Evolutionary conservation across 2,888 invertebrate genomes (phyloP), one percentile per base, ranked within the genome.

Genomic region (Drosophila pseudotalamancana): DNA sequence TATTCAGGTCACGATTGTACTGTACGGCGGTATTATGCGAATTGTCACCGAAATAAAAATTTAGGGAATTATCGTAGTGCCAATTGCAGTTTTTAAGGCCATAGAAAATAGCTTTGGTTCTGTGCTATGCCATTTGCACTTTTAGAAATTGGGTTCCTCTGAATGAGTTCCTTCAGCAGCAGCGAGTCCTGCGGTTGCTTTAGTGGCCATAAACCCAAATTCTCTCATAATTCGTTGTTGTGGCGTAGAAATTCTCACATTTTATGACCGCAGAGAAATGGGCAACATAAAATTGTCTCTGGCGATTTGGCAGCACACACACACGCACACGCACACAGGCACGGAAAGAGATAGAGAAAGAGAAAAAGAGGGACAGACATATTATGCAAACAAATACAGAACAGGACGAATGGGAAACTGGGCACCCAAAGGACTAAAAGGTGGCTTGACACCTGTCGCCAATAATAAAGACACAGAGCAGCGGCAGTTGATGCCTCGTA

Each of bases 131-230:
- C 61, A 55, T 77, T 74, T 80, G 72, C 77, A 81, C 82, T 76
- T 72, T 66, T 64, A 64, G 71, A 73, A 78, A 78, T 71, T 76
- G 73, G 40, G 37, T 42, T 39, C 18, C 21, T 39, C 34, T 16
- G 19, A 12, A 48, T 45, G 39, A 42, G 35, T 34, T 46, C 19
- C 11, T 34, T 23, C 19, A 45, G 51, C 12, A 14, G 31, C 6
- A 48, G 11, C 32, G 43, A 32, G 27, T 54, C 39, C 69, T 80
- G 77, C 53, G 66, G 63, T 76, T 65, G 78, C 46, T 80, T 86
- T 80, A 77, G 71, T 82, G 73, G 56, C 69, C 67, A 79, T 84
- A 82, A 87, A 85, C 72, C 64, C 55, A 77, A 85, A 87, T 85
- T 83, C 67, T 69, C 81, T 72, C 83, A 87, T 85, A 83, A 83